These are phyloP conservation scores for Eublepharis macularius DNA, from an alignment of 2,113 vertebrate genomes.

Conservation along the genomic window DNA sequence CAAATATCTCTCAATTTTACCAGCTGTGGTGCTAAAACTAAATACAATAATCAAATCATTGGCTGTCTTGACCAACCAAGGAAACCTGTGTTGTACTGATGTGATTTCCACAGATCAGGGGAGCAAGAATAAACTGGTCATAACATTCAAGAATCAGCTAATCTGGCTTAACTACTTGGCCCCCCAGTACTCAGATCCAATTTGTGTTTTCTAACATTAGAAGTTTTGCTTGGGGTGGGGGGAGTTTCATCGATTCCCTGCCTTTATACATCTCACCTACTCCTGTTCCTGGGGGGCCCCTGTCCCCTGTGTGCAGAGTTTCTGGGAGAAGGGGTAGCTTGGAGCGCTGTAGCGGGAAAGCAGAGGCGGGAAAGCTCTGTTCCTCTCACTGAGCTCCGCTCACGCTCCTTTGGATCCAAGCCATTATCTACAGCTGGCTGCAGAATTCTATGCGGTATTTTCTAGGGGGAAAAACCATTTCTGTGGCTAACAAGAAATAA, in stretches of 20 bases:
- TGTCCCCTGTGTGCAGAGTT: too few species aligned
- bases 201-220: too few species aligned
- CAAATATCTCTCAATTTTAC: neutral
- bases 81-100: neutral
- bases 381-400: too few species aligned
- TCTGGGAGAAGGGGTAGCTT: too few species aligned
- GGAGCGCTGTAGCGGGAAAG: too few species aligned
- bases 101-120: neutral
- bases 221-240: too few species aligned
- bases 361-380: too few species aligned
- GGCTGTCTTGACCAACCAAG: neutral
- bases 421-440: neutral
- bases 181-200: too few species aligned
- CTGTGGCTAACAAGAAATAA: slow-evolving; percentile 33
- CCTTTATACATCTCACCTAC: too few species aligned
- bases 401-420: too few species aligned
- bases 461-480: slow-evolving; percentile 1
- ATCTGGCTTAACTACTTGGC: neutral
- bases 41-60: neutral
- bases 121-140: neutral
- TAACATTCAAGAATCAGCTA: neutral
- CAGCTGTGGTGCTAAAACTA: neutral
- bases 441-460: slow-evolving; percentile 27
- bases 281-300: too few species aligned
- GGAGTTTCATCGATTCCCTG: too few species aligned